phyloP scores from a whole-genome alignment of 2,797 vertebrate species.

The Helostoma temminkii region DNA sequence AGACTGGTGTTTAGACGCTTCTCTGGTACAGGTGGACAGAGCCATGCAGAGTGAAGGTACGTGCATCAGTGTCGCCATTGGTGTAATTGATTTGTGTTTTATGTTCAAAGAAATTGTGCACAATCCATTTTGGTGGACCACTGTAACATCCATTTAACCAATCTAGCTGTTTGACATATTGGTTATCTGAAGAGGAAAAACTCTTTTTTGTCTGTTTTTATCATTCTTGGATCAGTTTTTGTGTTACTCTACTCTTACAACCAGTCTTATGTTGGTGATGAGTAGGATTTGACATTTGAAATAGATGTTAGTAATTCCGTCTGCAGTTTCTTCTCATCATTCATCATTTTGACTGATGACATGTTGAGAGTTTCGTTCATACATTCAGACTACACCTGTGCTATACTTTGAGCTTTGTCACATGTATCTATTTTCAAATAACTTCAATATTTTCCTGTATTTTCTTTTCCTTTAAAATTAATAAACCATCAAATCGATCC shows the following conservation, averaged over 20 bases:
- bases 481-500: too few relatives aligned
- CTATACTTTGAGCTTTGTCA: not conserved
- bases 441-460: not conserved
- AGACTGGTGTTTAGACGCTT: not conserved
- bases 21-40: not conserved
- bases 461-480: too few relatives aligned
- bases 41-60: not conserved
- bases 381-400: not conserved
- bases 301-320: slow-evolving; percentile 13
- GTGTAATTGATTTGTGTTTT: too few relatives aligned
- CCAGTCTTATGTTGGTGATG: slow-evolving; percentile 8
- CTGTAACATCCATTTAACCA: slow-evolving; percentile 26
- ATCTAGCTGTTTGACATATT: slow-evolving; percentile 41
- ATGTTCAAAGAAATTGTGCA: slow-evolving; percentile 13
- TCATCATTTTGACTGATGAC: slow-evolving; percentile 10
- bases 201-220: slow-evolving; percentile 26
- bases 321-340: slow-evolving; percentile 7
- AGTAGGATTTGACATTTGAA: slow-evolving; percentile 24
- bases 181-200: slow-evolving; percentile 24
- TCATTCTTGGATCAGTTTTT: slow-evolving; percentile 1
- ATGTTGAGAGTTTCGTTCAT: too few relatives aligned
- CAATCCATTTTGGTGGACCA: too few relatives aligned
- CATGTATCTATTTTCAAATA: not conserved
- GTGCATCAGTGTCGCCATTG: not conserved
- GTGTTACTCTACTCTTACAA: slow-evolving; percentile 10